phyloP scores from a whole-genome alignment of 1,140 invertebrate genomes.

The Diuraphis noxia region DNA sequence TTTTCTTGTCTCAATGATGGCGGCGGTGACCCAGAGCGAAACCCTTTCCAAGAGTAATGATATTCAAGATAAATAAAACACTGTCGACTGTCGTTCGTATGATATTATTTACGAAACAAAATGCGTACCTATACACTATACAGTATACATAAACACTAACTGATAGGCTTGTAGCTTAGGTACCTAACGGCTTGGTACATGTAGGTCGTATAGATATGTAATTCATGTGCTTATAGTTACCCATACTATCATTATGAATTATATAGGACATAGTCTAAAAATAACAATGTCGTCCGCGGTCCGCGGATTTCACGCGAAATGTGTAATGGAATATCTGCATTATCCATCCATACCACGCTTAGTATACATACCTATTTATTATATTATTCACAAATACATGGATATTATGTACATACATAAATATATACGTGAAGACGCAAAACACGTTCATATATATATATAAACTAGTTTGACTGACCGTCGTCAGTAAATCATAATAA shows the following conservation, averaged over 20 bases:
- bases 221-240: not conserved
- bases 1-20: not conserved
- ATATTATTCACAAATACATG: not conserved
- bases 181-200: not conserved
- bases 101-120: not conserved
- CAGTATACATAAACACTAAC: not conserved
- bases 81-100: conserved; percentile 14
- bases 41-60: conserved; percentile 17
- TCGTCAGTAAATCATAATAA: not conserved
- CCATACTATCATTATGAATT: not conserved
- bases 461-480: not conserved
- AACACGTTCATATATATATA: not conserved
- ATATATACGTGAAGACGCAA: not conserved
- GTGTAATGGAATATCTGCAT: not conserved
- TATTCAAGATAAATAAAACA: conserved; percentile 44
- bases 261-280: not conserved
- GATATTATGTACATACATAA: no score
- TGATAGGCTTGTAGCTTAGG: not conserved
- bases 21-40: not conserved
- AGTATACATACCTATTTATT: not conserved
- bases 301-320: not conserved
- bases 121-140: not conserved
- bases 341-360: not conserved
- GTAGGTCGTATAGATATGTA: not conserved
- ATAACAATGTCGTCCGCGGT: not conserved